These are phyloP conservation scores for Sebastes hubbsi DNA, from an alignment of 2,797 vertebrate species.

Conservation along the genomic window DNA sequence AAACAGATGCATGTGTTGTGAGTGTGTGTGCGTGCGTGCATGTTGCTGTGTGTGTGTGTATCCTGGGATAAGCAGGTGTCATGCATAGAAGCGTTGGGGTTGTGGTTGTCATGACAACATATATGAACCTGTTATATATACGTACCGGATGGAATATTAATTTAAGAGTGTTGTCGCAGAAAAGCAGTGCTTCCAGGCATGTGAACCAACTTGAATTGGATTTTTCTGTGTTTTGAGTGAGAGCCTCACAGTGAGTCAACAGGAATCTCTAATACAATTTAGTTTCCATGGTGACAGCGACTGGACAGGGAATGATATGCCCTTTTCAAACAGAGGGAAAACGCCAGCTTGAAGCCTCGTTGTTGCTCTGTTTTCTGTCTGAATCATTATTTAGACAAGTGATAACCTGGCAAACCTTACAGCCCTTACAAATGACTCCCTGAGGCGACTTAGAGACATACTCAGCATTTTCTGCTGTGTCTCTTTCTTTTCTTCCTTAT, in stretches of 20 bases:
- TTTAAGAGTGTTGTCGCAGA: neutral
- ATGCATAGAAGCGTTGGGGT: neutral
- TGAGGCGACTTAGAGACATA: neutral
- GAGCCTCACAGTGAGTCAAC: slow-evolving; percentile 73
- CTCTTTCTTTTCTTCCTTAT: neutral
- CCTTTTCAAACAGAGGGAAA: slow-evolving; percentile 68
- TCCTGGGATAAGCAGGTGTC: slow-evolving; percentile 15
- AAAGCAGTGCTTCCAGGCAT: slow-evolving; percentile 34
- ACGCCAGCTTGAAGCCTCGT: slow-evolving; percentile 53
- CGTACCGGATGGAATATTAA: neutral
- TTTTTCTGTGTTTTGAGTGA: slow-evolving; percentile 60
- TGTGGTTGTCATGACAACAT: slow-evolving; percentile 32
- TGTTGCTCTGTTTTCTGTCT: slow-evolving; percentile 58
- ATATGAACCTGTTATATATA: slow-evolving; percentile 15
- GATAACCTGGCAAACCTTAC: slow-evolving; percentile 42
- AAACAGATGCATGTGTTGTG: slow-evolving; percentile 52
- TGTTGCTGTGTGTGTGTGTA: neutral
- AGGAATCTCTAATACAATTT: slow-evolving; percentile 79
- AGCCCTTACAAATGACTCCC: slow-evolving; percentile 31
- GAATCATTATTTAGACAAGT: slow-evolving; percentile 67
- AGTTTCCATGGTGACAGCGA: slow-evolving; percentile 81
- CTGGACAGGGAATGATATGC: slow-evolving; percentile 62
- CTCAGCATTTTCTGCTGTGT: neutral
- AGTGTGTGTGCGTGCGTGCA: slow-evolving; percentile 10
- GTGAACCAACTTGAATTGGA: slow-evolving; percentile 44